Base-by-base conservation (phyloP, 2,113 vertebrate genomes). In the Progne subis region DNA sequence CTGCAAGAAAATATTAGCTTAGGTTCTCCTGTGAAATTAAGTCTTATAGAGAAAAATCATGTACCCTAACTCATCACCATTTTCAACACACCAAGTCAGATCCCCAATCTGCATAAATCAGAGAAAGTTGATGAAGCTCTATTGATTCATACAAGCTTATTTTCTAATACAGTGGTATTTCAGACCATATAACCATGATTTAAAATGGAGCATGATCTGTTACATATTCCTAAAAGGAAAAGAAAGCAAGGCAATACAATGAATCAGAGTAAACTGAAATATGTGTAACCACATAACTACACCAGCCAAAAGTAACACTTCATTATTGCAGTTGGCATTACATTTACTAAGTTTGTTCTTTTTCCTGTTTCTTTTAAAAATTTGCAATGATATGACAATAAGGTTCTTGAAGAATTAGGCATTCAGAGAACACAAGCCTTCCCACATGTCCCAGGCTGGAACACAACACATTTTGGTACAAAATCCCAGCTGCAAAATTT, bases 281-380 rank as follows among this genome's bases (percentile, higher is more conserved):
- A 82, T 28, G 32, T 43, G 47, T 65, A 88, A 95, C 87, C 82
- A 83, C 68, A 63, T 24, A 88, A 49, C n/a, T 43, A 49, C n/a
- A 46, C 31, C 14, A 69, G 55, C 78, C 96, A 96, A 89, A 97
- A 93, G 94, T 96, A 97, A 92, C 87, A 95, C 81, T 95, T 96
- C 86, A 92, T 87, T 95, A 79, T 29, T 93, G 50, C 41, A 64
- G 41, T 93, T 94, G 59, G 79, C 15, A 1, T 89, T 96, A 64
- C 20, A 67, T 47, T 72, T 94, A 85, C 75, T 84, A 85, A 74
- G 6, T 90, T 97, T 92, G 15, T 39, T 90, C 60, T 81, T 81
- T 91, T 93, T 94, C 79, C 52, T 93, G 41, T 90, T 88, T 91
- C 95, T 92, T 95, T 90, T 88, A 90, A 14, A 87, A 86, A 47